Evolutionary conservation across 2,113 vertebrate genomes (phyloP).

Genomic region (Poeciliopsis retropinna): DNA sequence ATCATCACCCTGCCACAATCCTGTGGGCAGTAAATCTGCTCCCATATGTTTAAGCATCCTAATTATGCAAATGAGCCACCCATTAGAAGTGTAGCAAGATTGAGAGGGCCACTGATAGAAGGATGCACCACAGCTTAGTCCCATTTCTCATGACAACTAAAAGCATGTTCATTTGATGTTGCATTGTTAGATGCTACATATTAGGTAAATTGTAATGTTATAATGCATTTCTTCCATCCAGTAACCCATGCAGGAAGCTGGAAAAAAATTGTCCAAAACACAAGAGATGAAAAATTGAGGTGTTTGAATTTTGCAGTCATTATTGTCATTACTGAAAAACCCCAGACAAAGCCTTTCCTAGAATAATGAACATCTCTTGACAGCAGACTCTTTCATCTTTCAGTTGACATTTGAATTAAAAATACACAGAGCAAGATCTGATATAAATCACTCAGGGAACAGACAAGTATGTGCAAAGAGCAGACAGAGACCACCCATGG

Average conservation of each 20-base stretch:
- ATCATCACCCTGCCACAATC: too few species aligned
- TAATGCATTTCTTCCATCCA: too few species aligned
- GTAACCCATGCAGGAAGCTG: neutral
- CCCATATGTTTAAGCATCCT: too few species aligned
- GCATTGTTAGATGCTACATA: neutral
- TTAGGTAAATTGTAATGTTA: neutral
- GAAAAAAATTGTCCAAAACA: neutral
- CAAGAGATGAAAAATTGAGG: neutral
- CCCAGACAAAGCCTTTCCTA: constrained; percentile 8
- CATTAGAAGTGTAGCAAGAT: too few species aligned
- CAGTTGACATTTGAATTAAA: constrained; percentile 32
- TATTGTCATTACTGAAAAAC: constrained; percentile 22
- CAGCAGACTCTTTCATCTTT: constrained; percentile 14
- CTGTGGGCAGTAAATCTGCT: too few species aligned
- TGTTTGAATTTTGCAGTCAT: neutral
- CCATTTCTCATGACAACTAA: too few species aligned
- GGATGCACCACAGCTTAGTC: too few species aligned
- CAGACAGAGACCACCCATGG: constrained; percentile 32
- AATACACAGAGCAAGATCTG: constrained; percentile 21
- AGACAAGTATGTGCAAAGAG: constrained; percentile 23
- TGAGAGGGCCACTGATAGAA: too few species aligned
- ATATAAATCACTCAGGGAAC: constrained; percentile 24
- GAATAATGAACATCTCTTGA: constrained; percentile 7
- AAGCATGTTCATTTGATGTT: too few species aligned
- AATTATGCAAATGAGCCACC: too few species aligned